phyloP scores from a whole-genome alignment of 2,888 invertebrate genomes.

The Biston stratarius region DNA sequence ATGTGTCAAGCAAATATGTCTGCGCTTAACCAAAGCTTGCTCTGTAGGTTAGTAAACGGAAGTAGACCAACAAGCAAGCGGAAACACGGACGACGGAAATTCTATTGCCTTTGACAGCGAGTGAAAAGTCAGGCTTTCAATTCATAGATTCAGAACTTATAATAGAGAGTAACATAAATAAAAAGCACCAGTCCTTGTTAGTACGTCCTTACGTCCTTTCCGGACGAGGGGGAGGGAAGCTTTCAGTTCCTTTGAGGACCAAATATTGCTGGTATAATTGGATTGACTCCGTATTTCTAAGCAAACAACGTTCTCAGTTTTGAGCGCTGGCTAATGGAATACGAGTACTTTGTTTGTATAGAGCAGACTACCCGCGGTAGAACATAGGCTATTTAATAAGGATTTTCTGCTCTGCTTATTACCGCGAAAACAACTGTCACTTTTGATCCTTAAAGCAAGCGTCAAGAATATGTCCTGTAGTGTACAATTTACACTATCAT shows the following conservation, averaged over 20 bases:
- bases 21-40: background rate
- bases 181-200: constrained; percentile 51
- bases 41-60: background rate
- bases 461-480: no score
- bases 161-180: constrained; percentile 64
- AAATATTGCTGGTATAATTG: constrained; percentile 74
- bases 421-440: no score
- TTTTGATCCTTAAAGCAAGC: no score
- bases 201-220: constrained; percentile 55
- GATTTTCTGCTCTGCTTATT: no score
- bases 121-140: constrained; percentile 51
- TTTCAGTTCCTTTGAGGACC: constrained; percentile 71
- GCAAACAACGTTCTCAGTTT: constrained; percentile 52
- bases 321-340: constrained; percentile 39
- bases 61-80: constrained; percentile 38
- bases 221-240: constrained; percentile 50
- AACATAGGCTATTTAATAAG: constrained; percentile 15
- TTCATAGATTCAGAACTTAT: constrained; percentile 55
- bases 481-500: no score
- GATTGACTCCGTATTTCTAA: constrained; percentile 70
- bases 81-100: constrained; percentile 51
- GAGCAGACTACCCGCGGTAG: constrained; percentile 13
- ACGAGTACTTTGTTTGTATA: constrained; percentile 26
- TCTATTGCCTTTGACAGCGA: constrained; percentile 60
- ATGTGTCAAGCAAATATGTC: background rate